A percentile compares a stretch with the other conserved stretches of the same genome.
Conservation (phyloP, 2,113 vertebrate species). For the Coptodon rendalli region DNA sequence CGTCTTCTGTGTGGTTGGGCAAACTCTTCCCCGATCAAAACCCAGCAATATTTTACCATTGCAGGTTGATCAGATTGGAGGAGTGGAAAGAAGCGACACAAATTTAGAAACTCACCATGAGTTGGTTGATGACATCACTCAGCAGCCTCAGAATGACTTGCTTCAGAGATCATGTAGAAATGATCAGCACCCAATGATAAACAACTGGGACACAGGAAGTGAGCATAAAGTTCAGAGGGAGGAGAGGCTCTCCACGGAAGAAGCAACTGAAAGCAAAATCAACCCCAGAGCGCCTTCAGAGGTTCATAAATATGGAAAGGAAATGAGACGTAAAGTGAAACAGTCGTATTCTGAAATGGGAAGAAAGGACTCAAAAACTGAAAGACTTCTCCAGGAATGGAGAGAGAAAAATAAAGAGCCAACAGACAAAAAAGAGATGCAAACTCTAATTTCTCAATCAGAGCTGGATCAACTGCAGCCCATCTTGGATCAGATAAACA, state of each 20-base stretch:
- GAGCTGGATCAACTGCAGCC: slow-evolving; percentile 13
- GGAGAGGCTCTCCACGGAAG: not conserved
- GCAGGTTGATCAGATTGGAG: not conserved
- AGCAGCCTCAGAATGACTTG: not conserved
- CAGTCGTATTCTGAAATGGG: not conserved
- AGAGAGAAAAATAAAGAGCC: slow-evolving; percentile 24
- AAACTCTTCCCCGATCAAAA: slow-evolving; percentile 35
- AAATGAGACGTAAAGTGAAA: not conserved
- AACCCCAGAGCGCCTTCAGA: not conserved
- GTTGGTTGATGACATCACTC: not conserved
- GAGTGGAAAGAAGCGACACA: not conserved
- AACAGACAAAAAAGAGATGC: not conserved
- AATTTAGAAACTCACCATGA: not conserved
- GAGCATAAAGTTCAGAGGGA: not conserved
- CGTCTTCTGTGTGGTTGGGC: slow-evolving; percentile 46
- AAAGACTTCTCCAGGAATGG: slow-evolving; percentile 57
- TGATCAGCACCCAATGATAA: not conserved
- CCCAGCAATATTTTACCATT: not conserved
- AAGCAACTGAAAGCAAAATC: not conserved
- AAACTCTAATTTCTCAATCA: not conserved
- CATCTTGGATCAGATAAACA: slow-evolving; percentile 5
- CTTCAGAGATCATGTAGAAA: not conserved
- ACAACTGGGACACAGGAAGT: not conserved
- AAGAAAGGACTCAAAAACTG: slow-evolving; percentile 53
- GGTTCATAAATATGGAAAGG: not conserved